Evolutionary conservation across 2,797 vertebrate genomes (phyloP), one percentile per base, ranked within the genome.

Genomic region (Hemitrygon akajei): DNA sequence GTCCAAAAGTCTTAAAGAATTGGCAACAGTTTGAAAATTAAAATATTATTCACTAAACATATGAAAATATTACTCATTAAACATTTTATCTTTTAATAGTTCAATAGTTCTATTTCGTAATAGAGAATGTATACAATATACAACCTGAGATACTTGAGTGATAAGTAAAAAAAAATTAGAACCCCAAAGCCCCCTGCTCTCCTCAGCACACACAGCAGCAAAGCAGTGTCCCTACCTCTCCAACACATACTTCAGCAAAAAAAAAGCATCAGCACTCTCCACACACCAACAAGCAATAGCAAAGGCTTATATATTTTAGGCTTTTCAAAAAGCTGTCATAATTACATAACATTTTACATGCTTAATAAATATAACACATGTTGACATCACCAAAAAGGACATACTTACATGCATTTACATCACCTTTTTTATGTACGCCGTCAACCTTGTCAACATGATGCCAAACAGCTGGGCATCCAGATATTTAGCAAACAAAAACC

Each of bases 1-100:
- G 94, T 25, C 94, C 94, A 94, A 1, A 93, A 82, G 82, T 81
- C 91, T 94, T 93, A 63, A 94, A 95, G 94, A 95, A 94, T 30
- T 56, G 7, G 40, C 91, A 76, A 14, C 12, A 18, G 40, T 76
- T 34, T 66, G 34, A 69, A 89, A 69, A 63, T 86, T n/a, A 63
- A 91, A 73, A 71, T 91, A 71, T 22, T 37, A 22, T 20, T 34
- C 16, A 16, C n/a, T 40, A 37, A 91, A 91, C 18, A 91, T 37
- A 37, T 37, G 37, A 37, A 37, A 37, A 37, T 37, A 37, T 37
- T 37, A 37, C 37, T 37, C 0, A 37, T 37, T 37, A 37, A 37
- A 37, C 37, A 37, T 37, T 37, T 37, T 37, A 37, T 37, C 37
- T 37, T 37, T 0, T 37, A 37, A 37, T 37, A 37, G 37, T 37